Evolutionary conservation across 2,888 invertebrate genomes (phyloP).

Genomic region (Pinctada fucata): DNA sequence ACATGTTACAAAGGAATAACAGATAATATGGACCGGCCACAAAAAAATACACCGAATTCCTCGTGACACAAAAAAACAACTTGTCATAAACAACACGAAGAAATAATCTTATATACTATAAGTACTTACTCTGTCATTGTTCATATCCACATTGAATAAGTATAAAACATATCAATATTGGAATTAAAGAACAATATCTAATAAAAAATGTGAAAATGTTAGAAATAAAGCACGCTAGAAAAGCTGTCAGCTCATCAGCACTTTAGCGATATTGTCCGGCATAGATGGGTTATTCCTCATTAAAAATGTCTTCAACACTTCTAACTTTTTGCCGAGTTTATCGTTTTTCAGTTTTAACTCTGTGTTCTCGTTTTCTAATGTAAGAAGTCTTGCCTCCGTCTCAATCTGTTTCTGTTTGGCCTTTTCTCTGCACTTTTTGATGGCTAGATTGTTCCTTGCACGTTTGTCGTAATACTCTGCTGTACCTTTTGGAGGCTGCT

Average conservation of each 20-base stretch:
- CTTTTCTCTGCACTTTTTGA: constrained; percentile 24
- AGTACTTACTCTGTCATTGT: too few species aligned
- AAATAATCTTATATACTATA: too few species aligned
- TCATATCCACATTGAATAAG: too few species aligned
- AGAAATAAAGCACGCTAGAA: too few species aligned
- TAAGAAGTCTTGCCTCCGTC: constrained; percentile 11
- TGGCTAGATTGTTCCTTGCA: constrained; percentile 30
- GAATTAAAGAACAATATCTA: too few species aligned
- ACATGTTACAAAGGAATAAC: neutral
- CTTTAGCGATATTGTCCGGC: constrained; percentile 19
- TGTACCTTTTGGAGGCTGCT: constrained; percentile 27
- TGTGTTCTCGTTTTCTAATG: constrained; percentile 13
- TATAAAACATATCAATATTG: too few species aligned
- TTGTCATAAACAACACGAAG: too few species aligned
- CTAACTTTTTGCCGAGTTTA: constrained; percentile 10
- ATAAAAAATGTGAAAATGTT: too few species aligned
- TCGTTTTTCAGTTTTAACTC: constrained; percentile 11
- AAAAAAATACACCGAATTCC: too few species aligned
- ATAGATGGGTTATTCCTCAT: constrained; percentile 4
- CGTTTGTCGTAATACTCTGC: constrained; percentile 25
- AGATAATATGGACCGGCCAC: neutral
- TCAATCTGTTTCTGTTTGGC: constrained; percentile 24
- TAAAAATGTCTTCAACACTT: constrained; percentile 16
- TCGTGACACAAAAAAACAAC: too few species aligned
- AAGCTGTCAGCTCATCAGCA: constrained; percentile 17